Evolutionary conservation across 1,140 invertebrate species (phyloP).

Genomic region (Lepidurus arcticus): DNA sequence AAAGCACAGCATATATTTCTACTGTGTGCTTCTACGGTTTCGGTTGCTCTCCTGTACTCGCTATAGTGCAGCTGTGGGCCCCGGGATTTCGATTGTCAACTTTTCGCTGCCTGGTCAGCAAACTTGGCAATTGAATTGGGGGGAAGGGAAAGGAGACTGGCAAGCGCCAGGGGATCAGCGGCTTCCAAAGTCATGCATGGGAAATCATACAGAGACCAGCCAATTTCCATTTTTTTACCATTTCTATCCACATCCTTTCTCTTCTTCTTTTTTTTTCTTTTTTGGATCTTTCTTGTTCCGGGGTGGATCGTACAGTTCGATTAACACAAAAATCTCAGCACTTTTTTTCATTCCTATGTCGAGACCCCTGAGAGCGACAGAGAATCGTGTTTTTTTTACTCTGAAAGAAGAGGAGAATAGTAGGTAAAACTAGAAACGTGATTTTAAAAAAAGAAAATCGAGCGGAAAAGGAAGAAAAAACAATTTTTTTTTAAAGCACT

Average conservation of each 20-base stretch:
- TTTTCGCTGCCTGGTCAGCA: constrained; percentile 20
- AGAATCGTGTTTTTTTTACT: not conserved
- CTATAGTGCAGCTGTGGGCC: too few species aligned
- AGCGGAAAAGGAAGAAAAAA: not conserved
- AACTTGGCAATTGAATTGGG: constrained; percentile 15
- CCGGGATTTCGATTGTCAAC: constrained; percentile 15
- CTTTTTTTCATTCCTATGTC: not conserved
- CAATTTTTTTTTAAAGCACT: too few species aligned
- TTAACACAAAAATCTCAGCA: constrained; percentile 9
- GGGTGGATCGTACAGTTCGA: not conserved
- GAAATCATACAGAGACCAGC: constrained; percentile 15
- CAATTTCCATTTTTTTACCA: constrained; percentile 22
- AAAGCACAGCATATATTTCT: too few species aligned
- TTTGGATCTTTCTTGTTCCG: not conserved
- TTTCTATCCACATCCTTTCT: constrained; percentile 1
- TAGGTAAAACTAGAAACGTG: not conserved
- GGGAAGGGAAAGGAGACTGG: not conserved
- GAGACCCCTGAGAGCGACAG: not conserved
- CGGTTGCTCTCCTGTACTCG: too few species aligned
- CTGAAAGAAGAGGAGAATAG: not conserved
- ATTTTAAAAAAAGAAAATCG: not conserved
- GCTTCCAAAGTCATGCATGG: constrained; percentile 21
- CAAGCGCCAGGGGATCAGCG: constrained; percentile 20
- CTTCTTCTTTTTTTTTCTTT: not conserved
- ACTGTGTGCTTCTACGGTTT: too few species aligned